Base-by-base conservation (phyloP, 2,797 vertebrate genomes). In the Leptoclinus maculatus region DNA sequence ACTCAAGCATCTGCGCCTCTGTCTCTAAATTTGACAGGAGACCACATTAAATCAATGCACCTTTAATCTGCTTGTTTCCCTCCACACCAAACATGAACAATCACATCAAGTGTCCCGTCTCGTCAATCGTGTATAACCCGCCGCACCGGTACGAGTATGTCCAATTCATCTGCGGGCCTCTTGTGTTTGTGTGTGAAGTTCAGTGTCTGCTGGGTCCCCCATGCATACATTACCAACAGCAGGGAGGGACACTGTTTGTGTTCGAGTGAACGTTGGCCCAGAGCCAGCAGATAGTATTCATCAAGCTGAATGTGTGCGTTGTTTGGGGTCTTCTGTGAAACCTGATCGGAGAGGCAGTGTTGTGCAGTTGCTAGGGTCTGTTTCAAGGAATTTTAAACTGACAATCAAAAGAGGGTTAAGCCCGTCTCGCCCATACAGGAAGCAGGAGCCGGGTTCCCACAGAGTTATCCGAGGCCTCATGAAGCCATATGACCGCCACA, bases 301-400 rank as follows among this genome's bases (percentile, higher is more conserved):
- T 71, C 66, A 16, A 29, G 79, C 60, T 70, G 59, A 80, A 73
- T 29, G 67, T 32, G 25, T 70, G 63, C 45, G 56, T 73, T 29
- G 74, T 66, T 53, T 53, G 14, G n/a, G 71, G 69, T 16, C 41
- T 79, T 86, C 75, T 66, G 72, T 75, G 85, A 87, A 91, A 86
- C 66, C 51, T n/a, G 72, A 84, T 67, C 68, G 1, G 73, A 3
- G 51, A 29, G 43, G 53, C 56, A 54, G 36, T 27, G 53, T 29
- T 29, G 54, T 7, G 1, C 8, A 16, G 73, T 87, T 75, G 72
- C 83, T 82, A 71, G 39, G 86, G 54, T 63, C 49, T 17, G 21
- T 60, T 69, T 86, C 53, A 63, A 54, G 60, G 38, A 82, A 80
- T 62, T 74, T 66, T 66, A 29, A 78, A 74, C 12, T 3, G 41